Conservation (phyloP, 1,140 invertebrate genomes). For the Teleopsis dalmanni region DNA sequence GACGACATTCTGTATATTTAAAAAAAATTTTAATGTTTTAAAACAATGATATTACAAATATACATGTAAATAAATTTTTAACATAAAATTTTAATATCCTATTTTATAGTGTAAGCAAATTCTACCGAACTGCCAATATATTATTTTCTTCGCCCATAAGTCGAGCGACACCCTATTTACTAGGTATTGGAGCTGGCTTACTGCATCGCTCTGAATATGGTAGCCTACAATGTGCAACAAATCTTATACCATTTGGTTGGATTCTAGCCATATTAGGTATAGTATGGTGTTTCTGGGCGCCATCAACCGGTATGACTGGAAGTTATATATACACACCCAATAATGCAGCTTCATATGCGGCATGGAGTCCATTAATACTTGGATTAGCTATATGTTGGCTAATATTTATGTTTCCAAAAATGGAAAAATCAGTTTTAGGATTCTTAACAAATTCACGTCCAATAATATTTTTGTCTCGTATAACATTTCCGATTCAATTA, state of each 20-base stretch:
- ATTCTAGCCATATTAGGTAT: constrained; percentile 47
- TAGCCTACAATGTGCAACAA: constrained; percentile 43
- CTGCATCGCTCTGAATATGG: constrained; percentile 48
- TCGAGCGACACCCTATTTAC: constrained; percentile 57
- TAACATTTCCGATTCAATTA: constrained; percentile 26
- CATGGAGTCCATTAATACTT: constrained; percentile 56
- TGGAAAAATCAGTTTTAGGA: constrained; percentile 9
- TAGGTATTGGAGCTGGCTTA: constrained; percentile 56
- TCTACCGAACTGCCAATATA: constrained; percentile 58
- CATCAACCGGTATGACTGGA: constrained; percentile 49
- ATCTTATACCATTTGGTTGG: constrained; percentile 39
- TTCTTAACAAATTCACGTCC: constrained; percentile 15
- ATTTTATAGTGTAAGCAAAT: constrained; percentile 53
- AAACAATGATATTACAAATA: too few species aligned
- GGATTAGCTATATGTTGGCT: constrained; percentile 55
- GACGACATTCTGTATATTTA: too few species aligned
- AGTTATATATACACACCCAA: constrained; percentile 54
- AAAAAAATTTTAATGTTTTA: too few species aligned
- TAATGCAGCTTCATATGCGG: constrained; percentile 57
- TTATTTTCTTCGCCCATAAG: constrained; percentile 55
- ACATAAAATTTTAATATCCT: not conserved
- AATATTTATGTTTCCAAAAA: constrained; percentile 23
- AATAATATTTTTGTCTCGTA: constrained; percentile 22
- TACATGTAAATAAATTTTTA: not conserved
- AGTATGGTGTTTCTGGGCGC: constrained; percentile 53